Percentiles rank a stretch among this genome's conserved stretches.
phyloP scores from a whole-genome alignment of 2,797 vertebrate genomes.

The Sebastolobus altivelis region DNA sequence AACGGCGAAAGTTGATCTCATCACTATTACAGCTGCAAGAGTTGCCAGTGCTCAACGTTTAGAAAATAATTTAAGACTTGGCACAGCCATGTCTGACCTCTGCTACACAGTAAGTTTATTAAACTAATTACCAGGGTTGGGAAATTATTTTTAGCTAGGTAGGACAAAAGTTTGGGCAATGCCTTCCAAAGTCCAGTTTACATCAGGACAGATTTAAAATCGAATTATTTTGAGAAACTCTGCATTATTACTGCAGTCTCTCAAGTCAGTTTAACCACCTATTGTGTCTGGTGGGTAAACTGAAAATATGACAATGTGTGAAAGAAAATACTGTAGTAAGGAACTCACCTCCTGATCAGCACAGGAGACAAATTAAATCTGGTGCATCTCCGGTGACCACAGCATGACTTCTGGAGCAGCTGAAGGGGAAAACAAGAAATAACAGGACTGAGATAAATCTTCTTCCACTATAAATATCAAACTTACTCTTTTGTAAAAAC shows the following conservation, averaged over 20 bases:
- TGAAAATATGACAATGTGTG: neutral
- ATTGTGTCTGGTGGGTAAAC: neutral
- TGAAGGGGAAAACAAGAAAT: neutral
- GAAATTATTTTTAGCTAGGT: no score
- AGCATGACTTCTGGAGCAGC: neutral
- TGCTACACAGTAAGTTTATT: neutral
- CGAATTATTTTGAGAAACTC: neutral
- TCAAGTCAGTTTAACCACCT: neutral
- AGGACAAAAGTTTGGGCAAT: no score
- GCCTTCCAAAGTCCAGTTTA: neutral
- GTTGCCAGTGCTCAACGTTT: neutral
- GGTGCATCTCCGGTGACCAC: neutral
- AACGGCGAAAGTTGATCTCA: constrained; percentile 80
- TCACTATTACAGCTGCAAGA: constrained; percentile 65
- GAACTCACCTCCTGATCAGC: constrained; percentile 41
- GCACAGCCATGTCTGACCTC: neutral
- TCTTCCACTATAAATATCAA: neutral
- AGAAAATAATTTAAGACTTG: neutral
- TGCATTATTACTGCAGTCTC: neutral
- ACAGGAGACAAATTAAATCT: neutral
- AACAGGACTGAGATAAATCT: neutral
- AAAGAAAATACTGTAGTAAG: neutral
- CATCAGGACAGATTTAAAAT: neutral
- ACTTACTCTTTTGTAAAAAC: neutral
- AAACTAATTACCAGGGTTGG: neutral